Conservation (phyloP, 2,113 vertebrate genomes). For the Campylomormyrus tamandua region DNA sequence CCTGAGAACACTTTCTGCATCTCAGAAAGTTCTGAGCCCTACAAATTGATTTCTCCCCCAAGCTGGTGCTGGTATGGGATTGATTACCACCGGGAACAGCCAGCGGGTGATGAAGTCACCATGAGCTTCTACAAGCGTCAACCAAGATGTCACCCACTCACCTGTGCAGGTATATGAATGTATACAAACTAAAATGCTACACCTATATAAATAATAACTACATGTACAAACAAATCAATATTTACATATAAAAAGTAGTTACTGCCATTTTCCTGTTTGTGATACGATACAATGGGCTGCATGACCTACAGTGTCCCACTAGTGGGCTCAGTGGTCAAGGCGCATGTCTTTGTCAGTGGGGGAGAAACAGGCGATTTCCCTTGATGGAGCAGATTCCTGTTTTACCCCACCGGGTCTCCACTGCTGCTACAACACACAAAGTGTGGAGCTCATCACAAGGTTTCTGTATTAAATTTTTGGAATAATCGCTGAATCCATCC, state of each 20-base stretch:
- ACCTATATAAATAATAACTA: neutral
- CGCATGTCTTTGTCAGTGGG: neutral
- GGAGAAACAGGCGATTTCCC: neutral
- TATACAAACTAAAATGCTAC: neutral
- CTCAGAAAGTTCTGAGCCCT: neutral
- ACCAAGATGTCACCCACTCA: neutral
- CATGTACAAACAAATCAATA: neutral
- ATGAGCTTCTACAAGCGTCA: slow-evolving; percentile 24
- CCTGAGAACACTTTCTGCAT: slow-evolving; percentile 5
- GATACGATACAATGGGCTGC: neutral
- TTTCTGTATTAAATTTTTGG: neutral
- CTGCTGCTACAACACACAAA: neutral
- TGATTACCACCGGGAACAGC: slow-evolving; percentile 36
- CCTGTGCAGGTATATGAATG: neutral
- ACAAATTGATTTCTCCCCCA: slow-evolving; percentile 43
- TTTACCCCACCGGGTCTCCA: neutral
- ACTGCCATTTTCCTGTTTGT: neutral
- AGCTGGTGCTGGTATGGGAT: slow-evolving; percentile 31
- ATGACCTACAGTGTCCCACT: neutral
- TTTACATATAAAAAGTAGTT: neutral
- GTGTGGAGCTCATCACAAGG: neutral
- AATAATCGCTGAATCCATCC: neutral
- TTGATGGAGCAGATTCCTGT: neutral
- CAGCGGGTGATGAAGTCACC: slow-evolving; percentile 38
- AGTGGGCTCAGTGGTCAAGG: neutral